Evolutionary conservation across 2,888 invertebrate genomes (phyloP).

Genomic region (Drosophila anomalata): DNA sequence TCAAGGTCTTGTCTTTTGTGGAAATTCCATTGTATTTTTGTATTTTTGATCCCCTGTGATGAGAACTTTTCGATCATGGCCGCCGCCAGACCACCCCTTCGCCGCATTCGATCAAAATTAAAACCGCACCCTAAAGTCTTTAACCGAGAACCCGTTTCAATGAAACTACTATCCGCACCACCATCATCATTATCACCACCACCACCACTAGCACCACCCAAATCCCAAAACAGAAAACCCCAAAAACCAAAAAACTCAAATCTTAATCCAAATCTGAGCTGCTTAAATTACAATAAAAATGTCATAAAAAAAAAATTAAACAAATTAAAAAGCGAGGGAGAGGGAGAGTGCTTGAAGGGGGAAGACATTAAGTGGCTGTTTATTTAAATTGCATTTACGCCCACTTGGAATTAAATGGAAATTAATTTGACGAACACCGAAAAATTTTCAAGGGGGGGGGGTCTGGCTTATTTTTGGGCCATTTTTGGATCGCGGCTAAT

Average conservation of each 20-base stretch:
- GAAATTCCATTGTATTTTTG: neutral
- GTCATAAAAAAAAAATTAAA: conserved; percentile 47
- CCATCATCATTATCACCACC: conserved; percentile 12
- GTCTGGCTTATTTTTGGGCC: neutral
- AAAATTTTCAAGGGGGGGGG: conserved; percentile 16
- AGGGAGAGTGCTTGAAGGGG: conserved; percentile 9
- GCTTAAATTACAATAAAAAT: conserved; percentile 50
- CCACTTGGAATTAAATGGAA: conserved; percentile 75
- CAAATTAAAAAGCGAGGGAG: conserved; percentile 30
- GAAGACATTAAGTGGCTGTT: conserved; percentile 56
- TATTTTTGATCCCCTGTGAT: neutral
- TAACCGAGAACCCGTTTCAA: conserved; percentile 20
- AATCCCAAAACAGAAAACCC: conserved; percentile 9
- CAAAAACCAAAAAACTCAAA: conserved; percentile 22
- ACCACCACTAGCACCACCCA: conserved; percentile 1
- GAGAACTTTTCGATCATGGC: conserved; percentile 25
- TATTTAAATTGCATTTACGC: conserved; percentile 77
- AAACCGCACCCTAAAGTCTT: neutral
- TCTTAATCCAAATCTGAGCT: conserved; percentile 10
- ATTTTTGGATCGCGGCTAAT: conserved; percentile 50
- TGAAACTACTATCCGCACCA: conserved; percentile 26
- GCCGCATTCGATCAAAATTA: neutral
- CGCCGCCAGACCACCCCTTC: conserved; percentile 18
- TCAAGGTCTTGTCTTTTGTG: neutral
- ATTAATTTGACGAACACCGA: conserved; percentile 65